Percentiles rank a stretch among this genome's conserved stretches.
Conservation (phyloP, 2,888 invertebrate species). For the Boloria selene region DNA sequence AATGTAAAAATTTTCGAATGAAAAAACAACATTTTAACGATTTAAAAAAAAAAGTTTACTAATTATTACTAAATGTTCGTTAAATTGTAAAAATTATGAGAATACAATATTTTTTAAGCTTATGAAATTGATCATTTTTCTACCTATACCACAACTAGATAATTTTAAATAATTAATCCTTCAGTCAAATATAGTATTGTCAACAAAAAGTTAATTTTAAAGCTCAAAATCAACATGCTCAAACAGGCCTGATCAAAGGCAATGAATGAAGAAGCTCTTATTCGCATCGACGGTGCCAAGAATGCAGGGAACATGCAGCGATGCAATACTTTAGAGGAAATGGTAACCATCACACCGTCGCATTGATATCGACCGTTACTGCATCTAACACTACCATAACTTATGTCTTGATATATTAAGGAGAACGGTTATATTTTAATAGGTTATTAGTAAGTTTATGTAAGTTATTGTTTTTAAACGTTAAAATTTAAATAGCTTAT, state of each 20-base stretch:
- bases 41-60: too few species aligned
- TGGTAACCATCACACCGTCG: slow-evolving; percentile 56
- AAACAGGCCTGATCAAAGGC: slow-evolving; percentile 8
- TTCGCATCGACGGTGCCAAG: slow-evolving; percentile 33
- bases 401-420: slow-evolving; percentile 2
- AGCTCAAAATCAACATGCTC: background rate
- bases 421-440: background rate
- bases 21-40: too few species aligned
- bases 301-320: slow-evolving; percentile 58
- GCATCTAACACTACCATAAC: slow-evolving; percentile 12
- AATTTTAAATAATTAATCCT: background rate
- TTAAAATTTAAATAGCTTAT: background rate
- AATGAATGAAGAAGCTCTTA: slow-evolving; percentile 10
- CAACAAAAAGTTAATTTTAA: background rate
- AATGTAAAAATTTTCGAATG: too few species aligned
- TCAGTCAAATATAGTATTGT: slow-evolving; percentile 2
- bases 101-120: too few species aligned
- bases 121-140: too few species aligned
- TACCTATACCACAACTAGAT: too few species aligned
- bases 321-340: slow-evolving; percentile 57
- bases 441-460: background rate
- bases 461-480: background rate
- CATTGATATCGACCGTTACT: slow-evolving; percentile 57
- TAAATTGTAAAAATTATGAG: too few species aligned
- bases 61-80: too few species aligned